Evolutionary conservation across 2,888 invertebrate species (phyloP).

Genomic region (Phortica okadai): DNA sequence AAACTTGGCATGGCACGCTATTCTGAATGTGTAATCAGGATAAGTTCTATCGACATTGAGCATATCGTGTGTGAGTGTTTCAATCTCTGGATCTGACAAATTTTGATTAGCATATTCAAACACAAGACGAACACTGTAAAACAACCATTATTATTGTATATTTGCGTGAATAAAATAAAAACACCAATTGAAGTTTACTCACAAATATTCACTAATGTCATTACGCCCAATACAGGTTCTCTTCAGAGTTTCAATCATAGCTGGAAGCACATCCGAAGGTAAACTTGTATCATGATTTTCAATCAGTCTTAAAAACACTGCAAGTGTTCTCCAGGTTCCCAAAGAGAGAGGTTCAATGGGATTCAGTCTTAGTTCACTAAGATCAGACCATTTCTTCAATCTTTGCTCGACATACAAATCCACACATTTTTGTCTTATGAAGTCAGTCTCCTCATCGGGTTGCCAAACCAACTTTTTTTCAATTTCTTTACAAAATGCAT

Average conservation of each 20-base stretch:
- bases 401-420: neutral
- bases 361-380: neutral
- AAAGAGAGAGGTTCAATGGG: neutral
- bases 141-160: neutral
- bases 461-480: neutral
- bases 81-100: neutral
- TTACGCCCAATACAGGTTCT: neutral
- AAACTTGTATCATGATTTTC: neutral
- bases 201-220: constrained; percentile 3
- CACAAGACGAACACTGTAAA: neutral
- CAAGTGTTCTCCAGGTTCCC: neutral
- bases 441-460: neutral
- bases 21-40: neutral
- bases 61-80: neutral
- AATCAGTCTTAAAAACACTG: neutral
- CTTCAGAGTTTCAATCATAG: neutral
- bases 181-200: neutral
- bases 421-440: neutral
- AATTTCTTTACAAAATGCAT: neutral
- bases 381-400: neutral
- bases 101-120: neutral
- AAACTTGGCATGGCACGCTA: neutral
- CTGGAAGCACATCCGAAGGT: neutral
- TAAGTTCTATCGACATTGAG: neutral
- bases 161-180: too few relatives aligned